Percentiles rank a stretch among this genome's conserved stretches.
These are phyloP conservation scores for Rhingia campestris DNA, from an alignment of 2,888 invertebrate genomes.

Conservation along the genomic window DNA sequence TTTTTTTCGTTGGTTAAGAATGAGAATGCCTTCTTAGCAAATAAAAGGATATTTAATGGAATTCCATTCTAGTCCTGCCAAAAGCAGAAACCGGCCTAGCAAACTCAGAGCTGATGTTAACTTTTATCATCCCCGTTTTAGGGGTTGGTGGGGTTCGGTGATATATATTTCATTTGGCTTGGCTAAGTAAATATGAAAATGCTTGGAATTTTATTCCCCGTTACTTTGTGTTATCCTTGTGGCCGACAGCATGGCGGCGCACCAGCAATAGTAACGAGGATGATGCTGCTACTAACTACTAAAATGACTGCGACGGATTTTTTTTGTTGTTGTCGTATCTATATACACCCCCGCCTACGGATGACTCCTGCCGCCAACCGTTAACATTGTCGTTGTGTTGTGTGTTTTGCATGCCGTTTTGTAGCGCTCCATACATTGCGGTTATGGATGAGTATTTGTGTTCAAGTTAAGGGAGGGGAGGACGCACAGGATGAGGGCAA, in stretches of 20 bases:
- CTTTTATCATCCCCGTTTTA: conserved; percentile 26
- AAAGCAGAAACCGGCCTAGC: conserved; percentile 62
- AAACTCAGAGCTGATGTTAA: conserved; percentile 56
- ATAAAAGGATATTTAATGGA: conserved; percentile 68
- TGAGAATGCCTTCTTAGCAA: conserved; percentile 4
- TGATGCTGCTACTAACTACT: conserved; percentile 53
- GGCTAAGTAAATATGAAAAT: conserved; percentile 70
- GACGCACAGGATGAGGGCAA: not conserved
- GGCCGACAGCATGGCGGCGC: conserved; percentile 61
- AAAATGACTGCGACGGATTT: conserved; percentile 50
- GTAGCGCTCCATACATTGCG: conserved; percentile 39
- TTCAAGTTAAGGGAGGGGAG: not conserved
- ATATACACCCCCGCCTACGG: no score
- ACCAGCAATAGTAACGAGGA: conserved; percentile 40
- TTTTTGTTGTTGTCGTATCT: not conserved
- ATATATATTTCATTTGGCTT: conserved; percentile 35
- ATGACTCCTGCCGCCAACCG: not conserved
- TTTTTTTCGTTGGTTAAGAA: not conserved
- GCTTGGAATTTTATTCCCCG: conserved; percentile 61
- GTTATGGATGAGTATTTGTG: conserved; percentile 41
- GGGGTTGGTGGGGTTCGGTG: not conserved
- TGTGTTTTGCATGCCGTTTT: conserved; percentile 16
- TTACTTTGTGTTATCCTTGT: conserved; percentile 52
- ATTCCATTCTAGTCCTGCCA: conserved; percentile 68
- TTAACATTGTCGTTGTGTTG: not conserved